Evolutionary conservation across 1,140 invertebrate species (phyloP).

Genomic region (Panagrolaimus sp.): DNA sequence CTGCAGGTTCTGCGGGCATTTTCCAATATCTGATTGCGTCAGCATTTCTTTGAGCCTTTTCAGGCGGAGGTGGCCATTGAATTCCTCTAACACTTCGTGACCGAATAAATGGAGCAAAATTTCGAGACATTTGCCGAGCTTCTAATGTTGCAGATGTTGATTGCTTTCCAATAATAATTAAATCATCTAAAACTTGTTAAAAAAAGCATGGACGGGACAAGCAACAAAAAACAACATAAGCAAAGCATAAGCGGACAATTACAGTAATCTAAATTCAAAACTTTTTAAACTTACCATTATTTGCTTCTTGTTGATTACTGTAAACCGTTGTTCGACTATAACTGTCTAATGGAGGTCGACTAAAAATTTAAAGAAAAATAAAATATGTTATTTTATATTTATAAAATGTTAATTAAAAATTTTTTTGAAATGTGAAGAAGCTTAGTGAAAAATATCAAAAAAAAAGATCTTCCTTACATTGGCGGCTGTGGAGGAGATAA

Average conservation of each 20-base stretch:
- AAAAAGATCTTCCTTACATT: not conserved
- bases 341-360: slow-evolving; percentile 3
- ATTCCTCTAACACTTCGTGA: slow-evolving; percentile 10
- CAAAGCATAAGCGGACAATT: not conserved
- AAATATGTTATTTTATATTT: slow-evolving; percentile 13
- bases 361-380: not conserved
- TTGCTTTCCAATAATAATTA: slow-evolving; percentile 2
- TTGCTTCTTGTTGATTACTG: not conserved
- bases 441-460: too few relatives aligned
- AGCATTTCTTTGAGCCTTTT: slow-evolving; percentile 1
- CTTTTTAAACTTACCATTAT: slow-evolving; percentile 2
- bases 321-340: slow-evolving; percentile 3
- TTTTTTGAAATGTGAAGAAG: not conserved
- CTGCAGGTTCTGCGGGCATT: not conserved
- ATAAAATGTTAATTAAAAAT: not conserved
- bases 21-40: slow-evolving; percentile 15
- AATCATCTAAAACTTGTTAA: not conserved
- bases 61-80: not conserved
- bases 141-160: not conserved
- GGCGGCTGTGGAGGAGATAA: slow-evolving; percentile 9
- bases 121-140: slow-evolving; percentile 2
- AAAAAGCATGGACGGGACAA: slow-evolving; percentile 16
- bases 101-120: not conserved
- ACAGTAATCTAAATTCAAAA: not conserved
- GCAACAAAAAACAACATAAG: not conserved